phyloP scores from a whole-genome alignment of 2,797 vertebrate genomes.

The Gorsachius magnificus region DNA sequence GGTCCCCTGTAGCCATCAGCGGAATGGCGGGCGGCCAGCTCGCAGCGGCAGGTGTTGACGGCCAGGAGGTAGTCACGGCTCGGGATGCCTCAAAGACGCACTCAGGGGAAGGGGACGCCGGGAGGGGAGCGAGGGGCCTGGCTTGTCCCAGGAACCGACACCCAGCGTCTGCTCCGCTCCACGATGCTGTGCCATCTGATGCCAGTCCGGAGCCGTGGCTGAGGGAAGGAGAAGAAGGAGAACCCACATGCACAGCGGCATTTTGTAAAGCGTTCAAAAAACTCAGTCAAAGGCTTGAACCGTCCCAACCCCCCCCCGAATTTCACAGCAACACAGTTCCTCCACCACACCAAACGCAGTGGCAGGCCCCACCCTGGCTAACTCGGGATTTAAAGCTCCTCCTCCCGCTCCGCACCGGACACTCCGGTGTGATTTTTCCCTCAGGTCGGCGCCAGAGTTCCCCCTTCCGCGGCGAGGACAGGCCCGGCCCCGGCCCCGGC shows the following conservation, averaged over 20 bases:
- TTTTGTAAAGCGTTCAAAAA: neutral
- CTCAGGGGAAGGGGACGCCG: fast-evolving
- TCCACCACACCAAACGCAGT: neutral
- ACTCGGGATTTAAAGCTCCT: fast-evolving
- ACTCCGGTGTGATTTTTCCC: neutral
- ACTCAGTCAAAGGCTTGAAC: neutral
- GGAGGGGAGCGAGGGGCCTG: neutral
- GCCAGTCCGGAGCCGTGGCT: neutral
- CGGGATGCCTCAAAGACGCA: fast-evolving
- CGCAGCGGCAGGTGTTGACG: fast-evolving
- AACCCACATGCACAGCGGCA: fast-evolving
- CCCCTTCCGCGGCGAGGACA: neutral
- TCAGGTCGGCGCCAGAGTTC: neutral
- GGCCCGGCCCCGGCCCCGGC: too few species aligned
- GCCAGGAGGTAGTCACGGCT: fast-evolving
- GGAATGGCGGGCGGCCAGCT: fast-evolving
- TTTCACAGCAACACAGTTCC: neutral
- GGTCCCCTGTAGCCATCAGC: fast-evolving
- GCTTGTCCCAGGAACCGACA: neutral
- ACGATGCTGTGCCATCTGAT: fast-evolving
- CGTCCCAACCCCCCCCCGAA: too few species aligned
- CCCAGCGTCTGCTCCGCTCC: fast-evolving
- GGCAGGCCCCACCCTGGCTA: neutral
- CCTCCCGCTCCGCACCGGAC: neutral
- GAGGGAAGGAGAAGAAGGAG: neutral